Base-by-base conservation (phyloP, 2,113 vertebrate species). In the Rana temporaria region DNA sequence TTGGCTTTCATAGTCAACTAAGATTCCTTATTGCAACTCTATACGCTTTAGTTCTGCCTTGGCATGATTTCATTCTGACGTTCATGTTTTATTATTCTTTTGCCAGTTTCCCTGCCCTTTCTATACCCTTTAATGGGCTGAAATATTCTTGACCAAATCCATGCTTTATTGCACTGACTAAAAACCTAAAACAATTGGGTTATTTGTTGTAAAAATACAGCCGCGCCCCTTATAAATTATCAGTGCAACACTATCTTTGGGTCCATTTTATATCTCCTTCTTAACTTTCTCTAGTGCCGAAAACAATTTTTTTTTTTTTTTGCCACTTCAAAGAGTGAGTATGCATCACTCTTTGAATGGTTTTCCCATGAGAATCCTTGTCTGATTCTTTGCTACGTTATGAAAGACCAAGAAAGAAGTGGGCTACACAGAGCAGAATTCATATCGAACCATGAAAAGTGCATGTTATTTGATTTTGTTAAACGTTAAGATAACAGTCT, bases 321-420 rank as follows among this genome's bases (percentile, higher is more conserved):
- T 42, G 18, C 69, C 69, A 70, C 67, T 70, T 70, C 67, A 70
- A 70, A 70, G 67, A 24, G 66, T 14, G 66, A 20, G 66, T 42
- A 38, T 3, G 69, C 24, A 14, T 70, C 68, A 48, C n/a, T 70
- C 68, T 16, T 20, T 1, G 48, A 48, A 52, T 20, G n/a, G 42
- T 55, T 18, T 56, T 72, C 69, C 69, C 69, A 72, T n/a, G 53
- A 73, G 53, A 73, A 32, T 18, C 9, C 69, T 55, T 22, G 68
- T 26, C 48, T 53, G 68, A 72, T 19, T 19, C 53, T 26, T 12
- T 48, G 48, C 42, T 53, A 52, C 48, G 55, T 71, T 71, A 71
- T 71, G 9, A 57, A 15, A 30, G 70, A 32, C 16, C 9, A 0
- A 20, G 16, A 30, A n/a, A 55, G 26, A 17, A 65, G 15, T 18